Evolutionary conservation across 2,888 invertebrate genomes (phyloP), one percentile per base, ranked within the genome.

Genomic region (Keiferia lycopersicella): DNA sequence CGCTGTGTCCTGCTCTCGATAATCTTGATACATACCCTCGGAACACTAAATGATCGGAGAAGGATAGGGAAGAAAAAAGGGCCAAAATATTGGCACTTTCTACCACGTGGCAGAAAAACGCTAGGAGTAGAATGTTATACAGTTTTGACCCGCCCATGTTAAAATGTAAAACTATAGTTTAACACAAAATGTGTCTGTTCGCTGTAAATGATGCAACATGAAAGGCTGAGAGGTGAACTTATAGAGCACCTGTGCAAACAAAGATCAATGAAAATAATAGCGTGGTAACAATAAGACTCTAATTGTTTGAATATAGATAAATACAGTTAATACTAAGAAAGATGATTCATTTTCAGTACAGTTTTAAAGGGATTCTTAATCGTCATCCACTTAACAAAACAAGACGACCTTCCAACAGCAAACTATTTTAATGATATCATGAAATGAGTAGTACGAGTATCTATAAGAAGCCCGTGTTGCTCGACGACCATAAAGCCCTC

Each of bases 1-100:
- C 68, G 11, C 83, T 80, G 65, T 91, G 89, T 0, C 88, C 89
- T 66, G 70, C 78, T 61, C 82, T 80, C 0, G 80, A 80, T 1
- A 91, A 81, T 12, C 81, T 75, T 7, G 88, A 82, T 8, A 90
- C 66, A 72, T 87, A 90, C 65, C 84, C 87, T 71, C 88, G 79
- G 68, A 78, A 91, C 2, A 91, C 84, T 18, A 83, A 68, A 66
- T 91, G 90, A 65, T 91, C 91, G n/a, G 88, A 71, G 69, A 78
- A 86, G 2, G 91, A 91, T 14, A 91, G 69, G 0, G 88, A 83
- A 1, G 90, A 88, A 71, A 91, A 91, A 0, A 90, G 68, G 11
- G 88, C 89, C 4, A 90, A 79, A 45, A 90, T 86, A 1, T 81
- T 78, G 53, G 86, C 86, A 70, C 83, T 73, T 41, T 82, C 69